These are phyloP conservation scores for Pipistrellus nathusii DNA, from an alignment of 2,797 vertebrate species.

Conservation along the genomic window DNA sequence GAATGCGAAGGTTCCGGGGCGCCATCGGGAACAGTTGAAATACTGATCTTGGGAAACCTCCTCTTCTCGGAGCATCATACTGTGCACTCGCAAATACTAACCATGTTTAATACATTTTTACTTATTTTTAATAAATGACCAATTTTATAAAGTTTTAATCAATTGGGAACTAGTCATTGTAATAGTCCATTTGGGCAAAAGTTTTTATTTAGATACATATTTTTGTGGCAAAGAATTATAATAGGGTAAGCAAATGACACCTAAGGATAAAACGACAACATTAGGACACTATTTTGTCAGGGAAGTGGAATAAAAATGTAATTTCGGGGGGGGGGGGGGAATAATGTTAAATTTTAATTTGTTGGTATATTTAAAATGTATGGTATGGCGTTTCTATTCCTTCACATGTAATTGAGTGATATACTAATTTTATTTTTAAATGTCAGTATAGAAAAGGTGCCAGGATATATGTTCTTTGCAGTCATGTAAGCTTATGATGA, in stretches of 20 bases:
- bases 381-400: not conserved
- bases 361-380: not conserved
- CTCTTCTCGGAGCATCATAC: constrained; percentile 1
- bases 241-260: not conserved
- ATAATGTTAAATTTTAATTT: not conserved
- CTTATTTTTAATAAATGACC: constrained; percentile 16
- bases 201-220: not conserved
- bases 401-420: not conserved
- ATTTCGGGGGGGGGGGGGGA: not conserved
- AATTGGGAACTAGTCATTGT: not conserved
- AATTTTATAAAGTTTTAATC: constrained; percentile 16
- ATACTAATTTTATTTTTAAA: constrained; percentile 43
- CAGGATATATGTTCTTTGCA: constrained; percentile 21
- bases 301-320: not conserved
- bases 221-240: constrained; percentile 6
- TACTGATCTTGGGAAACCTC: not conserved
- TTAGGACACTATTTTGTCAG: not conserved
- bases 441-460: not conserved
- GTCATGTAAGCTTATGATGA: not conserved
- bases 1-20: not conserved
- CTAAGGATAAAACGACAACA: constrained; percentile 14
- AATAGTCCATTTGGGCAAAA: constrained; percentile 20
- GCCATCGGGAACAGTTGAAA: not conserved
- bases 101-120: not conserved
- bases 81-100: not conserved